phyloP scores from a whole-genome alignment of 2,797 vertebrate species.

The Acanthurus leucopareius region DNA sequence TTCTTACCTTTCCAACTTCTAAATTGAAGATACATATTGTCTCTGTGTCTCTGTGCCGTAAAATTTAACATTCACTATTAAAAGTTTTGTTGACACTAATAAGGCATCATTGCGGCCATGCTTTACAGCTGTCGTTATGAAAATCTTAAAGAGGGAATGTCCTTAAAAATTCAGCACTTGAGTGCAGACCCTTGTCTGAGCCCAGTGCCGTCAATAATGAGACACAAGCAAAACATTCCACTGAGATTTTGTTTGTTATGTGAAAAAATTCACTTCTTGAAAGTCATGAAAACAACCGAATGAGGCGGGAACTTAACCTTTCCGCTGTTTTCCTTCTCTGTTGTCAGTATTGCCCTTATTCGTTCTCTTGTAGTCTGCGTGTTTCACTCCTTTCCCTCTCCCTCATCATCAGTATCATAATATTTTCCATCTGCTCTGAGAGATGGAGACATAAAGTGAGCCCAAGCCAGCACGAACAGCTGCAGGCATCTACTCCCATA shows the following conservation, averaged over 20 bases:
- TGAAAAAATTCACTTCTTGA: constrained; percentile 40
- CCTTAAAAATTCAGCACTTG: constrained; percentile 31
- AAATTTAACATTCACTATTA: constrained; percentile 32
- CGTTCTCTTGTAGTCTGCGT: constrained; percentile 29
- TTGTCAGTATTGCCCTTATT: constrained; percentile 38
- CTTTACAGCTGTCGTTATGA: constrained; percentile 34
- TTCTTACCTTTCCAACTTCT: constrained; percentile 8
- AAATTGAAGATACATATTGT: constrained; percentile 15
- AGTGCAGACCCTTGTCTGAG: constrained; percentile 7
- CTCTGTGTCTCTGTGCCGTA: constrained; percentile 7
- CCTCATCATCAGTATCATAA: constrained; percentile 78
- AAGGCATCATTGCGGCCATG: constrained; percentile 39
- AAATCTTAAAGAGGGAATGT: constrained; percentile 27
- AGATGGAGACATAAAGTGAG: constrained; percentile 78
- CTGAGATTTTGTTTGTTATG: constrained; percentile 32
- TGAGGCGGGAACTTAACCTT: constrained; percentile 11
- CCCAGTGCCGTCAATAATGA: constrained; percentile 30
- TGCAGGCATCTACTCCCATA: constrained; percentile 76
- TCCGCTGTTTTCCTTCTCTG: constrained; percentile 22
- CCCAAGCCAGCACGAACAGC: constrained; percentile 75
- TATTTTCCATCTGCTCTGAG: constrained; percentile 82
- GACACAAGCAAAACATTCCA: constrained; percentile 27
- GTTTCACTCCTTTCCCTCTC: constrained; percentile 47
- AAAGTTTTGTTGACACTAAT: constrained; percentile 43
- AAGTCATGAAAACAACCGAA: constrained; percentile 30